A percentile compares a stretch with the other conserved stretches of the same genome.
These are phyloP conservation scores for Brevipalpus yothersi DNA, from an alignment of 1,140 invertebrate genomes.

Conservation along the genomic window DNA sequence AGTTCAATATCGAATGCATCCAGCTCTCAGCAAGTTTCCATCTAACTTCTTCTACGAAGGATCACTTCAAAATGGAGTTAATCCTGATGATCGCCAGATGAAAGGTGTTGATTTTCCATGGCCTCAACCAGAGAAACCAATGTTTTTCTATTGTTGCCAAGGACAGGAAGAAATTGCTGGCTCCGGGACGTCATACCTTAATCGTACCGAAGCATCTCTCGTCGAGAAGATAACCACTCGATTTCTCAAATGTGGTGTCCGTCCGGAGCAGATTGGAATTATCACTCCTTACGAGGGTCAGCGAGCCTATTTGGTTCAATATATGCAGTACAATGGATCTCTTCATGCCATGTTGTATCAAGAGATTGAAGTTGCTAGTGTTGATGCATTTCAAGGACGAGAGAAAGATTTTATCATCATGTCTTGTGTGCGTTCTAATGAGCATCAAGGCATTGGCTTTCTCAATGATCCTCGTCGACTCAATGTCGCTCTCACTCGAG, in stretches of 20 bases:
- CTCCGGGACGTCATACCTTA: conserved; percentile 91
- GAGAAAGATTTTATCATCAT: conserved; percentile 97
- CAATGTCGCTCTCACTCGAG: conserved; percentile 90
- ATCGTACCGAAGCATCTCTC: conserved; percentile 90
- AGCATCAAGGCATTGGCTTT: conserved; percentile 75
- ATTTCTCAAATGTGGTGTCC: conserved; percentile 76
- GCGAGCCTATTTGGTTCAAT: conserved; percentile 85
- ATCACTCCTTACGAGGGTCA: conserved; percentile 99
- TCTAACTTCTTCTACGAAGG: conserved; percentile 99
- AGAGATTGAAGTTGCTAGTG: conserved; percentile 96
- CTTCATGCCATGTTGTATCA: conserved; percentile 89
- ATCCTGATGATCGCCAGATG: conserved; percentile 70
- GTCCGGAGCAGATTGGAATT: conserved; percentile 96
- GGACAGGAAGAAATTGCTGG: conserved; percentile 97
- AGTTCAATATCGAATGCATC: conserved; percentile 98
- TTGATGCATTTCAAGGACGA: conserved; percentile 81
- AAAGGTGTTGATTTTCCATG: conserved; percentile 88
- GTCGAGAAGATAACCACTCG: conserved; percentile 90
- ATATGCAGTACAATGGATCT: conserved; percentile 96
- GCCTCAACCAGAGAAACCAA: conserved; percentile 83
- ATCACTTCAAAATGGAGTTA: conserved; percentile 91
- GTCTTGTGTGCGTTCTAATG: conserved; percentile 65
- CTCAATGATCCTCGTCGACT: conserved; percentile 87
- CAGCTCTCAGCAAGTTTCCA: conserved; percentile 83
- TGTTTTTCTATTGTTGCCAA: conserved; percentile 96